Evolutionary conservation across 2,888 invertebrate genomes (phyloP).

Genomic region (Ornithoptera alexandrae): DNA sequence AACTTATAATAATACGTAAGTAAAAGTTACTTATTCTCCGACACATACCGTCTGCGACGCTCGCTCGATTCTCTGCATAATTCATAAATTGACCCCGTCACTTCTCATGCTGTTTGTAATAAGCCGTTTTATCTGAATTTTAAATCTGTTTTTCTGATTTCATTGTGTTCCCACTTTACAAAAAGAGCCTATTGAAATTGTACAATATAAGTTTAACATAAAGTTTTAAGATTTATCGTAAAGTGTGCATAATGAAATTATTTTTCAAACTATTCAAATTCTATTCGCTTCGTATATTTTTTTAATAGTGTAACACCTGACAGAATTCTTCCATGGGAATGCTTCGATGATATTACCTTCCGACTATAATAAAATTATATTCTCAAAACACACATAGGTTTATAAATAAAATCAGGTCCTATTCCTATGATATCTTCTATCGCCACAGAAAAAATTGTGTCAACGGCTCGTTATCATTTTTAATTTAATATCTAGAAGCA

Average conservation of each 20-base stretch:
- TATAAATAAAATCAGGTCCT: not conserved
- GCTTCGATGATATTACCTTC: constrained; percentile 2
- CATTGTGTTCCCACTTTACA: constrained; percentile 1
- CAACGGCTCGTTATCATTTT: constrained; percentile 67
- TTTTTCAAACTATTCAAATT: too few relatives aligned
- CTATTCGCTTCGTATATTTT: not conserved
- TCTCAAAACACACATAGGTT: not conserved
- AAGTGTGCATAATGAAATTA: too few relatives aligned
- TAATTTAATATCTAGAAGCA: constrained; percentile 66
- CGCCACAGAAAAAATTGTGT: constrained; percentile 52
- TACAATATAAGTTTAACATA: not conserved
- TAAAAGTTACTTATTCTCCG: constrained; percentile 69
- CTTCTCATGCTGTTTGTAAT: constrained; percentile 42
- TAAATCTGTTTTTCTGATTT: constrained; percentile 42
- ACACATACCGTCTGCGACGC: constrained; percentile 43
- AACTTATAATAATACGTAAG: constrained; percentile 53
- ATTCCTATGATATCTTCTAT: constrained; percentile 36
- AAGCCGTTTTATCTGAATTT: constrained; percentile 57
- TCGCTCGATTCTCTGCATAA: constrained; percentile 61
- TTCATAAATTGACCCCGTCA: constrained; percentile 61
- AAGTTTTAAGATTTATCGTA: not conserved
- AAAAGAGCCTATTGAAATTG: not conserved
- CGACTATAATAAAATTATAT: constrained; percentile 4
- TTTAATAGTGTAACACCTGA: constrained; percentile 13
- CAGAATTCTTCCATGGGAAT: constrained; percentile 19